Percentiles rank a stretch among this genome's conserved stretches.
Evolutionary conservation across 1,140 invertebrate genomes (phyloP).

Genomic region (Hyles vespertilio): DNA sequence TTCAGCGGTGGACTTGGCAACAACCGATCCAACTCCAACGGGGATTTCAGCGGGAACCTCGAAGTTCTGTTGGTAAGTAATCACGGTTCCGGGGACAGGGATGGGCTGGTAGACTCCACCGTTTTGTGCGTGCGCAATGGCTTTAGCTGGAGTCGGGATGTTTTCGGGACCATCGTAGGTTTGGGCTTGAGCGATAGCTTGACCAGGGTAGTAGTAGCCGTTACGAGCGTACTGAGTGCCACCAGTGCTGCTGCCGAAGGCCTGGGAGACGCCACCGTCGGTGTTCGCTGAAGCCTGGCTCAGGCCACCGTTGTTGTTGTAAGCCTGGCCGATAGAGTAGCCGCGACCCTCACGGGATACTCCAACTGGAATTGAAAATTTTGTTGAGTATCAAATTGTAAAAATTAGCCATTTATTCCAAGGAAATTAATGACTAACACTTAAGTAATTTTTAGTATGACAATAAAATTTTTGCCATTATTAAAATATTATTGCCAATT

Average conservation of each 20-base stretch:
- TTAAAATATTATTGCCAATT: conserved; percentile 4
- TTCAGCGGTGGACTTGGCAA: conserved; percentile 40
- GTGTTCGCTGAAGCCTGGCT: conserved; percentile 38
- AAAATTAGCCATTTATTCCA: no score
- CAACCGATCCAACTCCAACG: conserved; percentile 14
- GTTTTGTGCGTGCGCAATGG: conserved; percentile 46
- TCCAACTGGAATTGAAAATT: conserved; percentile 29
- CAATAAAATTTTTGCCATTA: not conserved
- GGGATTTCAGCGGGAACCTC: conserved; percentile 36
- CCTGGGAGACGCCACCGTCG: conserved; percentile 39
- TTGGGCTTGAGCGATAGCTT: conserved; percentile 47
- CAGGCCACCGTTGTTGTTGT: conserved; percentile 33
- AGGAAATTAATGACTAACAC: not conserved
- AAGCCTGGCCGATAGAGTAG: conserved; percentile 46
- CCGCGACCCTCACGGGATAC: conserved; percentile 52
- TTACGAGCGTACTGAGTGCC: conserved; percentile 13
- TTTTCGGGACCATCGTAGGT: conserved; percentile 31
- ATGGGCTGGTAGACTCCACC: conserved; percentile 42
- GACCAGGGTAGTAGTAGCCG: conserved; percentile 33
- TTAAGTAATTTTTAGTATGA: not conserved
- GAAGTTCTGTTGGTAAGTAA: conserved; percentile 59
- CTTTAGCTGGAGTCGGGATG: conserved; percentile 9
- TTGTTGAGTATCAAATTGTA: no score
- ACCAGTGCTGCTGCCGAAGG: conserved; percentile 35
- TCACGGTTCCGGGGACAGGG: conserved; percentile 46